Evolutionary conservation across 2,797 vertebrate species (phyloP).

Genomic region (Tokudaia tokunoshimensis): DNA sequence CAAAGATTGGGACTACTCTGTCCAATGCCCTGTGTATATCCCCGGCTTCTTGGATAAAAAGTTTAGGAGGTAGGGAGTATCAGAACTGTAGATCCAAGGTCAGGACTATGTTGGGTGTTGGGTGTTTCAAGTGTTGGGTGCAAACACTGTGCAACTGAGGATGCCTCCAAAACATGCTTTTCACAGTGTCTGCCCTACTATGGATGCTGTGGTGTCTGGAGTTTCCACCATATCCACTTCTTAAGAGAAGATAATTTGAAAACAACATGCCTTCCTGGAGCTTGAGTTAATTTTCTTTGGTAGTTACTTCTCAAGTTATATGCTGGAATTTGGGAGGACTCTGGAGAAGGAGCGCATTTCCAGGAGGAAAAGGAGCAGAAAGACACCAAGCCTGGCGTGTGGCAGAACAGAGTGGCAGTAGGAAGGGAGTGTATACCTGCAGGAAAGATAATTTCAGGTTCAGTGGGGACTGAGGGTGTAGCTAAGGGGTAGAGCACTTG

Average conservation of each 20-base stretch:
- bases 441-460: background rate
- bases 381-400: background rate
- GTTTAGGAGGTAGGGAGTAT: background rate
- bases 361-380: background rate
- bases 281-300: background rate
- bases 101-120: background rate
- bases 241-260: background rate
- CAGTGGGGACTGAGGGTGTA: background rate
- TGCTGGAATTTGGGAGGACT: background rate
- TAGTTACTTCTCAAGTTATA: background rate
- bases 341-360: background rate
- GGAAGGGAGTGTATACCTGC: background rate
- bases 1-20: background rate
- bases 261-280: background rate
- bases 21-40: background rate
- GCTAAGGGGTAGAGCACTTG: background rate
- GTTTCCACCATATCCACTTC: background rate
- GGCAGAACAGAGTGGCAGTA: background rate
- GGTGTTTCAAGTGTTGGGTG: too few relatives aligned
- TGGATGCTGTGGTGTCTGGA: background rate
- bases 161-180: fast-evolving
- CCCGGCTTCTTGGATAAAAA: background rate
- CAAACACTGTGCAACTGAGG: background rate
- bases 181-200: background rate
- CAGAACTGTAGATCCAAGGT: background rate